phyloP scores from a whole-genome alignment of 1,140 invertebrate genomes.

The Tetramorium alpestre region DNA sequence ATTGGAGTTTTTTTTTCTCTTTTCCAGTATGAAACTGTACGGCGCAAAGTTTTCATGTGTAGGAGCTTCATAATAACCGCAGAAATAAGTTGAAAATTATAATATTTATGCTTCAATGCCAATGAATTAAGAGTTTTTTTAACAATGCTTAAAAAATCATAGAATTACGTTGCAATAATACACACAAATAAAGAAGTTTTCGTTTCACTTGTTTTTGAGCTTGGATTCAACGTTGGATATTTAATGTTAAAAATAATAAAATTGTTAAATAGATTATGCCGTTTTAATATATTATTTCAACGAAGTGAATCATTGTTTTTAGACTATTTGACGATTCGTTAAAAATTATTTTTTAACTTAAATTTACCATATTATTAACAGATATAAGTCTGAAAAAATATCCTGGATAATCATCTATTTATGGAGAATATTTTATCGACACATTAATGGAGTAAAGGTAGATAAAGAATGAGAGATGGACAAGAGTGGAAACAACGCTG shows the following conservation, averaged over 20 bases:
- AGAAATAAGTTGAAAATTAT: neutral
- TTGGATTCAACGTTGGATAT: neutral
- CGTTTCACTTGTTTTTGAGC: neutral
- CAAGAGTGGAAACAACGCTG: neutral
- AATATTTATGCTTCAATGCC: neutral
- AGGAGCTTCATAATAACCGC: neutral
- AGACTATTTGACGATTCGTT: neutral
- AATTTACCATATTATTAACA: neutral
- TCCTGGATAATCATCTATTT: neutral
- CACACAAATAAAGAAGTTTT: neutral
- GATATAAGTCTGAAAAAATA: neutral
- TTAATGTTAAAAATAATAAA: neutral
- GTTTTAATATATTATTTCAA: neutral
- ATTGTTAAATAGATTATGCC: conserved; percentile 47
- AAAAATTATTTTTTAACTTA: neutral
- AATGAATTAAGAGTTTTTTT: neutral
- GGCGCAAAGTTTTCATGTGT: neutral
- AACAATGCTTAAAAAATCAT: neutral
- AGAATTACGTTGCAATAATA: neutral
- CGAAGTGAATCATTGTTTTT: neutral
- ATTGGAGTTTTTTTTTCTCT: neutral
- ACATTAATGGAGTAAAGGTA: neutral
- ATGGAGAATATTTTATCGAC: neutral
- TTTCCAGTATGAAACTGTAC: neutral
- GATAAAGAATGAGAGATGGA: conserved; percentile 15